Evolutionary conservation across 1,140 invertebrate genomes (phyloP).

Genomic region (Pissodes strobi): DNA sequence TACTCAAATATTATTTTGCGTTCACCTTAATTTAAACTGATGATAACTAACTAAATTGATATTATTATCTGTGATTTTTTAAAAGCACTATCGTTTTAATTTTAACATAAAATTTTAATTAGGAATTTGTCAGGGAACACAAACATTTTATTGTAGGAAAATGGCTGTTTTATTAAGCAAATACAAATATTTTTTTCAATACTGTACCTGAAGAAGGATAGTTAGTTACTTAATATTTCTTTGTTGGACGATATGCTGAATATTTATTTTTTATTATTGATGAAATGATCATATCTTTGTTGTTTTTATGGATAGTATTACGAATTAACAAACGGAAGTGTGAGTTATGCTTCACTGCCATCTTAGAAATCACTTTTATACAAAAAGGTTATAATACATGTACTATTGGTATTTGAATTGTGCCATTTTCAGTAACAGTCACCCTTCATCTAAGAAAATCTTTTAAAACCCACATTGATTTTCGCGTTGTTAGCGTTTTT

Average conservation of each 20-base stretch:
- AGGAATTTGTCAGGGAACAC: background rate
- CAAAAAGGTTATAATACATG: background rate
- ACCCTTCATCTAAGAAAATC: too few species aligned
- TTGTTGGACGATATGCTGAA: constrained; percentile 33
- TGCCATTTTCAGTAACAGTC: constrained; percentile 30
- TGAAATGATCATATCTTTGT: constrained; percentile 33
- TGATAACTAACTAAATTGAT: constrained; percentile 1
- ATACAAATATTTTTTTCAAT: constrained; percentile 23
- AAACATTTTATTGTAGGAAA: constrained; percentile 1
- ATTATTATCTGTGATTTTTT: constrained; percentile 22
- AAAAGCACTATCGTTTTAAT: too few species aligned
- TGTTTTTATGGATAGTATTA: constrained; percentile 40
- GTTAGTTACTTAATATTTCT: constrained; percentile 34
- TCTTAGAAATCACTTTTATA: constrained; percentile 31
- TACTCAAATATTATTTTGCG: constrained; percentile 4
- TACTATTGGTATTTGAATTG: constrained; percentile 1
- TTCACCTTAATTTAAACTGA: constrained; percentile 2
- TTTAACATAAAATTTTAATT: background rate
- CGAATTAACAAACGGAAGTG: constrained; percentile 23
- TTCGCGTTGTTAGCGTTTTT: too few species aligned
- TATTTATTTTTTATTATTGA: constrained; percentile 41
- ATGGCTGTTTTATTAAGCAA: constrained; percentile 10
- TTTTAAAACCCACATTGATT: too few species aligned
- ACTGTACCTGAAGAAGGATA: constrained; percentile 36
- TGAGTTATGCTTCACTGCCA: constrained; percentile 41